Base-by-base conservation (phyloP, 2,888 invertebrate species). In the Chrysolina americana region DNA sequence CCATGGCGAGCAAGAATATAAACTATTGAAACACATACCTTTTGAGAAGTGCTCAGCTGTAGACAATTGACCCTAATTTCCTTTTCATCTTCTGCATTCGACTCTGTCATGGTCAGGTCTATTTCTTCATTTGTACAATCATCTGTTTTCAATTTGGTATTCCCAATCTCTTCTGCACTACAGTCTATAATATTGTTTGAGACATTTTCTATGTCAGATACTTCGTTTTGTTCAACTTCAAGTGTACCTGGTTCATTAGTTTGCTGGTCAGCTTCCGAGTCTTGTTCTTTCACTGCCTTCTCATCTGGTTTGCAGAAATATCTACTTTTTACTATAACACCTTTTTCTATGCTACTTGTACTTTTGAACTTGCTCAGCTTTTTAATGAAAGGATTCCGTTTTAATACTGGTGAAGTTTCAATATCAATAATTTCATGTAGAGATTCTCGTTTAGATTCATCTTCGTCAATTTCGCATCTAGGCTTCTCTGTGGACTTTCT, bases 281-380 rank as follows among this genome's bases (percentile, higher is more conserved):
- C 36, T 19, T 36, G 19, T 65, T 19, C 21, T 41, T 28, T 41
- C 36, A 65, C 28, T 41, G 62, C 36, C 8, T 36, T 68, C 21
- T 66, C 59, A 48, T 44, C 21, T 13, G 50, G 15, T 41, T 41
- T 8, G 41, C 50, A 85, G 81, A 93, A 92, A 84, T 91, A 92
- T 71, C 91, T 90, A 81, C 92, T 92, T 81, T 91, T 90, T 4
- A 92, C 89, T n/a, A 91, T 62, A 21, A 78, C 85, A 82, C 86
- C 84, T 70, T 87, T 75, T 73, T 82, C 87, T 70, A 89, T 77
- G 1, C 89, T 77, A 1, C 89, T 81, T 0, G 90, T 91, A 79
- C 89, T 86, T 70, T 89, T 89, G 75, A 91, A 91, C 78, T 88
- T 88, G 79, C 91, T 91, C 1, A 91, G 81, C 84, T 87, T 88